These are phyloP conservation scores for Temnothorax curvispinosus DNA, from an alignment of 1,140 invertebrate species.

Conservation along the genomic window DNA sequence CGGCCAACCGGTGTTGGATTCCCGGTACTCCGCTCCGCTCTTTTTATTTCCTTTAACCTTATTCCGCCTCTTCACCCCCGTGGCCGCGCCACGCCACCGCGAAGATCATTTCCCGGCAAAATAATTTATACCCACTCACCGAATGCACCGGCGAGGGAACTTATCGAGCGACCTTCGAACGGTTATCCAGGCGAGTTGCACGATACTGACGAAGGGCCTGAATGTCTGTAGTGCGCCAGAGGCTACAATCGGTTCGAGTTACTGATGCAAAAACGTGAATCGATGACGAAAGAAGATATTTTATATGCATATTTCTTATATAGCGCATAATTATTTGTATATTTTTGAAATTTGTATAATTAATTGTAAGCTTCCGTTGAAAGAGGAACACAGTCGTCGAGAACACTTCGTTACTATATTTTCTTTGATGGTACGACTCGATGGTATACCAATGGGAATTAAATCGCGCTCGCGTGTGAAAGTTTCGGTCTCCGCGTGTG, in stretches of 20 bases:
- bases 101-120: slow-evolving; percentile 71
- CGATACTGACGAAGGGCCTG: slow-evolving; percentile 33
- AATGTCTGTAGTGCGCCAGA: slow-evolving; percentile 26
- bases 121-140: slow-evolving; percentile 69
- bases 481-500: slow-evolving; percentile 44
- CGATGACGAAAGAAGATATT: background rate
- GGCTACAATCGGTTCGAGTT: slow-evolving; percentile 30
- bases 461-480: slow-evolving; percentile 55
- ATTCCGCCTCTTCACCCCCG: slow-evolving; percentile 47
- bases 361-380: background rate
- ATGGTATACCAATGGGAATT: slow-evolving; percentile 28
- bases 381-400: background rate
- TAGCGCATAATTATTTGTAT: background rate
- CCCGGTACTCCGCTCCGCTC: slow-evolving; percentile 65
- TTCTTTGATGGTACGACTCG: background rate
- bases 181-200: slow-evolving; percentile 29
- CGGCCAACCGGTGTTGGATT: slow-evolving; percentile 70
- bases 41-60: slow-evolving; percentile 67
- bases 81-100: slow-evolving; percentile 36
- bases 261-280: slow-evolving; percentile 23
- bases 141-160: slow-evolving; percentile 49
- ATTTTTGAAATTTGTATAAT: slow-evolving; percentile 3
- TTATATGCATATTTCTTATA: background rate
- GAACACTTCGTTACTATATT: background rate
- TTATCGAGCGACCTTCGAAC: slow-evolving; percentile 56